Conservation (phyloP, 2,888 invertebrate species). For the Bugula neritina region DNA sequence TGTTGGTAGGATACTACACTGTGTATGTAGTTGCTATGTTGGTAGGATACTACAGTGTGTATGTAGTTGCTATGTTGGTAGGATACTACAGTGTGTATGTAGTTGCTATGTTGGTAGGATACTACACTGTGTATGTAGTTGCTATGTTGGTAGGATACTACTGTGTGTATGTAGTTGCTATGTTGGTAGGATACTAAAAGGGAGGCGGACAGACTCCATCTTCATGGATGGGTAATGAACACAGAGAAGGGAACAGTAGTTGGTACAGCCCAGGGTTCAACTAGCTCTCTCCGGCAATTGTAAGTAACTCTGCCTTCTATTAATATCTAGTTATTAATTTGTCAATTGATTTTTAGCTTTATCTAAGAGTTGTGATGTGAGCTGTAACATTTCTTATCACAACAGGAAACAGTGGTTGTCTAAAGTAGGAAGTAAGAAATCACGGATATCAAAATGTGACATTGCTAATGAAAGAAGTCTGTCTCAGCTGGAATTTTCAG, state of each 20-base stretch:
- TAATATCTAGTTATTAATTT: neutral
- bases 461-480: slow-evolving; percentile 39
- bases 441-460: slow-evolving; percentile 43
- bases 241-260: slow-evolving; percentile 78
- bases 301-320: slow-evolving; percentile 55
- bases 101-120: too few relatives aligned
- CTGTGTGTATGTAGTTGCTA: too few relatives aligned
- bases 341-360: neutral
- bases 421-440: slow-evolving; percentile 45
- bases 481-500: slow-evolving; percentile 30
- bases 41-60: too few relatives aligned
- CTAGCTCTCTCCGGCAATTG: slow-evolving; percentile 74
- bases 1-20: too few relatives aligned
- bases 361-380: too few relatives aligned
- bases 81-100: too few relatives aligned
- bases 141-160: too few relatives aligned
- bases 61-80: too few relatives aligned
- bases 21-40: too few relatives aligned
- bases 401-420: slow-evolving; percentile 42
- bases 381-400: too few relatives aligned
- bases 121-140: too few relatives aligned
- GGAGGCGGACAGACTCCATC: slow-evolving; percentile 65
- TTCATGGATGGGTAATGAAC: slow-evolving; percentile 88
- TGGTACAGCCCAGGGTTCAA: slow-evolving; percentile 80
- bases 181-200: slow-evolving; percentile 80